Base-by-base conservation (phyloP, 2,797 vertebrate genomes). In the Gallinago stenura region DNA sequence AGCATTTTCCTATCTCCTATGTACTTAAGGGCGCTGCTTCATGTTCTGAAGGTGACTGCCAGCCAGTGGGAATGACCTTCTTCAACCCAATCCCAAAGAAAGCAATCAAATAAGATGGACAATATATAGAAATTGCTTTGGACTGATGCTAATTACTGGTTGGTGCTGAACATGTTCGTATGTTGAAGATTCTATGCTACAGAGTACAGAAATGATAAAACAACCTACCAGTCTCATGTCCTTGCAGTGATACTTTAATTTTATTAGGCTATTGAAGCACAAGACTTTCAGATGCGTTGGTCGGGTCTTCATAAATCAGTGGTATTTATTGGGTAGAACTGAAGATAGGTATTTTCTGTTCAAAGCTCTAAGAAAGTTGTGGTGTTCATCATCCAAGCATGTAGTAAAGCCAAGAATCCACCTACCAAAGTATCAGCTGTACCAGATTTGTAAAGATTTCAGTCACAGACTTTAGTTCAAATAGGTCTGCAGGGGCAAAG, bases 31-130 rank as follows among this genome's bases (percentile, higher is more conserved):
- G 15, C 48, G 61, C 39, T 75, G 57, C 58, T 87, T 93, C 58
- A 61, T 31, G 35, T 64, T 56, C 50, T 85, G 43, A 78, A 89
- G 28, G 45, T 4, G 26, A 83, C 18, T 65, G 16, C 19, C 54
- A 83, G 71, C 7, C 90, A 70, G 43, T 14, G 28, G 72, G 58
- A 93, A 92, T 28, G 56, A 77, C 22, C 22, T 66, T 88, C 56
- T 51, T 90, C 61, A 48, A 66, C 56, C 35, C 46, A 73, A 50
- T 30, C 60, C 21, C 51, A 72, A 57, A 78, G 3, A 70, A 12
- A 82, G 15, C 51, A 78, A 56, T 33, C 56, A 68, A 53, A 10
- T 57, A 76, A 65, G 15, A 60, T 28, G 12, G 66, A 41, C 30
- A 61, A 82, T 6, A 50, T 19, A 54, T 12, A 56, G 30, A 50